A percentile compares a stretch with the other conserved stretches of the same genome.
Conservation (phyloP, 2,113 vertebrate genomes). For the Lichenostomus cassidix region DNA sequence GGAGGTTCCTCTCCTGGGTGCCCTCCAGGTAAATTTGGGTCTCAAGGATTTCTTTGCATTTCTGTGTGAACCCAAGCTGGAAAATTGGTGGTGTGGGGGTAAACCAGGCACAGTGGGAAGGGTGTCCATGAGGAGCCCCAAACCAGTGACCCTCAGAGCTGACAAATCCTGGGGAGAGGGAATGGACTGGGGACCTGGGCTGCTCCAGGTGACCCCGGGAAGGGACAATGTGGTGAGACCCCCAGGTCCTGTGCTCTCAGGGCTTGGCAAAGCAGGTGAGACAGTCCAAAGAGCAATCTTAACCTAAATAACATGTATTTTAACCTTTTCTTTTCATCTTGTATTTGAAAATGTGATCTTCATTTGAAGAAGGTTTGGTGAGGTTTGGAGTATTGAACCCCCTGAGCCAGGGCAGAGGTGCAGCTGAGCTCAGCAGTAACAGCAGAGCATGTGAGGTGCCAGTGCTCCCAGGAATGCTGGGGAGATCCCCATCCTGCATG, state of each 20-base stretch:
- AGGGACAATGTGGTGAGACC: neutral
- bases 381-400: neutral
- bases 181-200: neutral
- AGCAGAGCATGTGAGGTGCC: neutral
- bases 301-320: rapidly evolving
- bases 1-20: neutral
- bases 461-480: rapidly evolving
- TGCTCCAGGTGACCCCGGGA: neutral
- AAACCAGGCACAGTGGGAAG: rapidly evolving
- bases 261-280: neutral
- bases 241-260: neutral
- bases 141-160: neutral
- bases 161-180: neutral
- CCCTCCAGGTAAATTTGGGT: neutral
- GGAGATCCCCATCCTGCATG: neutral
- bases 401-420: neutral
- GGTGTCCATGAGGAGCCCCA: neutral
- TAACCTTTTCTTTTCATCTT: neutral
- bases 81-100: neutral
- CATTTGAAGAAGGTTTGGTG: neutral
- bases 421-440: neutral
- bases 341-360: neutral
- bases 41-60: neutral
- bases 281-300: neutral
- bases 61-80: neutral